These are phyloP conservation scores for Prorops nasuta DNA, from an alignment of 1,140 invertebrate species.

Conservation along the genomic window DNA sequence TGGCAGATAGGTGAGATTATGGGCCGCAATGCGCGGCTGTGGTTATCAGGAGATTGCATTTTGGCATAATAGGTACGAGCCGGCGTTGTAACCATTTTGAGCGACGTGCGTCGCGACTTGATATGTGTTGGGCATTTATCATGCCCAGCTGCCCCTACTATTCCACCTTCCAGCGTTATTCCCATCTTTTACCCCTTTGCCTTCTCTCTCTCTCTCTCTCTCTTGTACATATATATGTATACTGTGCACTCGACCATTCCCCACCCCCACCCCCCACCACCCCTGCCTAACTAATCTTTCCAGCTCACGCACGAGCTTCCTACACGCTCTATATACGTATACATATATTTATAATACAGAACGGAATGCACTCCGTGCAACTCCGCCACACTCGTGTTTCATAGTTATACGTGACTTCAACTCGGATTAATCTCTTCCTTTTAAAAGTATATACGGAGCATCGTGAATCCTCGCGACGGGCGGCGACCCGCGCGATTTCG, in stretches of 20 bases:
- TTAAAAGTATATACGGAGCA: neutral
- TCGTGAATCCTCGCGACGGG: slow-evolving; percentile 10
- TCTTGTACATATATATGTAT: too few relatives aligned
- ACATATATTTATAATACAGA: too few relatives aligned
- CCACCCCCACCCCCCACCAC: too few relatives aligned
- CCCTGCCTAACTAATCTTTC: neutral
- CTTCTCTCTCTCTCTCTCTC: neutral
- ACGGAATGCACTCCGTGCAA: too few relatives aligned
- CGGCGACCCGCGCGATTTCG: slow-evolving; percentile 5
- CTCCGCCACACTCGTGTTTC: too few relatives aligned
- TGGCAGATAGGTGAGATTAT: slow-evolving; percentile 35
- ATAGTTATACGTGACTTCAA: neutral
- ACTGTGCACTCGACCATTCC: too few relatives aligned
- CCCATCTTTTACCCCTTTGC: neutral
- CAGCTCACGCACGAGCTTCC: too few relatives aligned
- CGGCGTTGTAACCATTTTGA: slow-evolving; percentile 23
- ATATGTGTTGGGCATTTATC: slow-evolving; percentile 35
- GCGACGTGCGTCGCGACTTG: slow-evolving; percentile 27
- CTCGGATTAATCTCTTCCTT: neutral
- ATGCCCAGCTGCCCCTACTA: slow-evolving; percentile 20
- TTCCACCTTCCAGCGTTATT: neutral
- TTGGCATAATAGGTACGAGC: slow-evolving; percentile 36
- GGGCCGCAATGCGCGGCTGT: slow-evolving; percentile 21
- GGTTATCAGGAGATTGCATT: slow-evolving; percentile 43
- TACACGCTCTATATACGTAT: too few relatives aligned